A percentile compares a stretch with the other conserved stretches of the same genome.
These are phyloP conservation scores for Lytechinus variegatus DNA, from an alignment of 35 echinoderm and acorn worm genomes.

Conservation along the genomic window DNA sequence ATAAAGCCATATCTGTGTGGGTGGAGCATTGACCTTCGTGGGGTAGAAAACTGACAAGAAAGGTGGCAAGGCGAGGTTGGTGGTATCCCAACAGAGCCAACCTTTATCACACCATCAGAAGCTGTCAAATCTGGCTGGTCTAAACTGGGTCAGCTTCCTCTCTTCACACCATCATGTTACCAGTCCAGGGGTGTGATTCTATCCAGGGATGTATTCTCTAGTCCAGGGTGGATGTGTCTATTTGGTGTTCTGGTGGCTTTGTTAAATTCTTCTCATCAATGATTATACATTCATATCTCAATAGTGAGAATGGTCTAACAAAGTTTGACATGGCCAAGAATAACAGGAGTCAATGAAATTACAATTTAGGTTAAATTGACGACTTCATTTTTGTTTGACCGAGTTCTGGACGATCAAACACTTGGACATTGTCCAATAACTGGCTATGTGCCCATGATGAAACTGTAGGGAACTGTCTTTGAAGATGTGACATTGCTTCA, in stretches of 20 bases:
- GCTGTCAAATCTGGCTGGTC: neutral
- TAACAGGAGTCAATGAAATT: neutral
- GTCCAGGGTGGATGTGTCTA: neutral
- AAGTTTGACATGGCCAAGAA: neutral
- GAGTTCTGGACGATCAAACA: neutral
- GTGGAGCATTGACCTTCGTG: neutral
- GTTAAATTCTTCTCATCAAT: neutral
- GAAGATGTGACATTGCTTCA: no score
- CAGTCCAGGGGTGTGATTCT: neutral
- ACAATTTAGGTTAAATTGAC: neutral
- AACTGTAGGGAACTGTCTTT: no score
- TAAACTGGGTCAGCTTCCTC: neutral
- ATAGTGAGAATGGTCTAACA: neutral
- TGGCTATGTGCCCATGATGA: no score
- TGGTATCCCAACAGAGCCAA: neutral
- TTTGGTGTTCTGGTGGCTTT: neutral
- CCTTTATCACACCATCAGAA: constrained; percentile 1
- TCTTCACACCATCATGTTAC: neutral
- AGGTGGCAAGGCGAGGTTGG: neutral
- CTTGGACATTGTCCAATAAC: no score
- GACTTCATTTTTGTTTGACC: neutral
- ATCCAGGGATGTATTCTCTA: neutral
- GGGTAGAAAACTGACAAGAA: neutral
- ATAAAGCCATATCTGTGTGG: neutral
- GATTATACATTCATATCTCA: no score